Conservation (phyloP, 2,113 vertebrate species). For the Sinocyclocheilus anshuiensis region DNA sequence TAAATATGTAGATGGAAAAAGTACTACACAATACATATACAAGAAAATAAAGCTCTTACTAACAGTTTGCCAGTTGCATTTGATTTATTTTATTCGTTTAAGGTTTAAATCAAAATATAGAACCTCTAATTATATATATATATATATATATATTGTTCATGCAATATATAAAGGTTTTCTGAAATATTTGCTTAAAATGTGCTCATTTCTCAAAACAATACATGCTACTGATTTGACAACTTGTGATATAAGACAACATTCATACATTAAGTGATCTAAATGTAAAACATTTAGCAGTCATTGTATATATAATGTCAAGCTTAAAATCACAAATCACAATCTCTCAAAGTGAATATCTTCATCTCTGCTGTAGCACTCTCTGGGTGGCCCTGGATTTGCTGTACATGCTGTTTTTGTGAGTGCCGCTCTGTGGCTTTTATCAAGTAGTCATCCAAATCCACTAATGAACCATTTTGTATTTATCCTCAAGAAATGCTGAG, state of each 20-base stretch:
- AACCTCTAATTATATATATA: too few species aligned
- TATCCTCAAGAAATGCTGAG: background rate
- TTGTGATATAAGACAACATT: background rate
- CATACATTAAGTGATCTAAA: background rate
- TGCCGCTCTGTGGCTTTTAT: slow-evolving; percentile 25
- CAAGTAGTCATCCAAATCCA: slow-evolving; percentile 27
- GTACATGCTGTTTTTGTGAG: background rate
- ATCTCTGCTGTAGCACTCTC: background rate
- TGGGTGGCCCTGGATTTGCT: slow-evolving; percentile 35
- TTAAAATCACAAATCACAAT: background rate
- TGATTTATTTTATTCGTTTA: background rate
- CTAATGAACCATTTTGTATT: background rate
- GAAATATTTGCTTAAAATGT: too few species aligned
- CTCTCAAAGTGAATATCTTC: background rate
- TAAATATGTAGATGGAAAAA: background rate
- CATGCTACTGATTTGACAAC: too few species aligned
- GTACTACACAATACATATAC: background rate
- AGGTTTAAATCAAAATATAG: too few species aligned
- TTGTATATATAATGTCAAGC: background rate
- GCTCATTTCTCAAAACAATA: too few species aligned
- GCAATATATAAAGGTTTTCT: too few species aligned
- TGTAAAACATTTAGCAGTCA: too few species aligned
- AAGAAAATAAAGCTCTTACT: background rate
- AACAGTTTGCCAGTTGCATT: background rate
- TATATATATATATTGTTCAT: too few species aligned